These are phyloP conservation scores for Corythornis leucogaster DNA, from an alignment of 2,797 vertebrate genomes.

Conservation along the genomic window DNA sequence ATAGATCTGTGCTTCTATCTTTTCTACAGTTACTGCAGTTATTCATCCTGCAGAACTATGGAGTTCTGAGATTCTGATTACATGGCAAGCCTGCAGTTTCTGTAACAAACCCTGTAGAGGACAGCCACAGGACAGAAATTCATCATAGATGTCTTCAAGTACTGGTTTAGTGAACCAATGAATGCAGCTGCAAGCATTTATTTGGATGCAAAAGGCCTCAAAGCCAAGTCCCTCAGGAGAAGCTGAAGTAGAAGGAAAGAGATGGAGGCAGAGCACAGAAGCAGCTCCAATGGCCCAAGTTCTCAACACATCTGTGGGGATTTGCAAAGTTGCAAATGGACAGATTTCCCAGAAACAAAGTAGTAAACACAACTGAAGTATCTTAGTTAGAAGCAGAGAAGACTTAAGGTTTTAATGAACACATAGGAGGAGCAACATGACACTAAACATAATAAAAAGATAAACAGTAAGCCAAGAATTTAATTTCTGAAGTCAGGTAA, in stretches of 20 bases:
- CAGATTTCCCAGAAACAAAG: not conserved
- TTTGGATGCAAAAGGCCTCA: not conserved
- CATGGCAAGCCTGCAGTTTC: not conserved
- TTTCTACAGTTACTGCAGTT: not conserved
- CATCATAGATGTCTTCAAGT: too few relatives aligned
- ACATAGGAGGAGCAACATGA: not conserved
- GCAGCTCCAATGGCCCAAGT: not conserved
- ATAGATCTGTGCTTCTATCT: not conserved
- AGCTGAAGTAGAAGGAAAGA: not conserved
- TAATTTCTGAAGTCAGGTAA: not conserved
- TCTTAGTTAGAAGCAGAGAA: not conserved
- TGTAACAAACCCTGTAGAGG: not conserved
- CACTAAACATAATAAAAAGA: not conserved
- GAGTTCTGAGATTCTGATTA: not conserved
- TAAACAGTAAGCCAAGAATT: not conserved
- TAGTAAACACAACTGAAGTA: not conserved
- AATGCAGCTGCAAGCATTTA: not conserved
- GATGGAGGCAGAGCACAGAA: not conserved
- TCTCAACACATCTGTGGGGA: not conserved
- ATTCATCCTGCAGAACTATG: not conserved
- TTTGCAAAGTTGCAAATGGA: not conserved
- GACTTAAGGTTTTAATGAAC: not conserved
- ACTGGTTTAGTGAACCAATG: fast-evolving
- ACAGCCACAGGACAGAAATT: not conserved
- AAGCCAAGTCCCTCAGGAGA: not conserved